phyloP scores from a whole-genome alignment of 2,797 vertebrate species.

The Gambelia wislizenii region DNA sequence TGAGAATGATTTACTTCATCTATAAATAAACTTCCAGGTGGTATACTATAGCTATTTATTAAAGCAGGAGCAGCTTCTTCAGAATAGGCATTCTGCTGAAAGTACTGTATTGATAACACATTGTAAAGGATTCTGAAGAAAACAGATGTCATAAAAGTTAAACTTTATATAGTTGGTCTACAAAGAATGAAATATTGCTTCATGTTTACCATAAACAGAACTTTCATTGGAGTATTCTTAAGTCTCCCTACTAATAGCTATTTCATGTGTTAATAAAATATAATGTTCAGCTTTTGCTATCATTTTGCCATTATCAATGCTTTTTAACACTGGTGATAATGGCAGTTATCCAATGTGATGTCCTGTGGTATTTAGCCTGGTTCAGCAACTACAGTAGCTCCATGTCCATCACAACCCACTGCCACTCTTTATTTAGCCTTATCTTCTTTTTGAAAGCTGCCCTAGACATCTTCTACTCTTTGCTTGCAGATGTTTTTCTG shows the following conservation, averaged over 20 bases:
- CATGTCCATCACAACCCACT: too few species aligned
- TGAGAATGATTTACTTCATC: conserved; percentile 39
- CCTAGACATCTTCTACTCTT: too few species aligned
- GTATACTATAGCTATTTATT: conserved; percentile 14
- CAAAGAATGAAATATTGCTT: neutral
- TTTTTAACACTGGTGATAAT: neutral
- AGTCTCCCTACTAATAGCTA: neutral
- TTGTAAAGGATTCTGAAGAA: neutral
- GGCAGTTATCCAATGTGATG: neutral
- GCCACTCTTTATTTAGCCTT: too few species aligned
- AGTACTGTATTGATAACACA: neutral
- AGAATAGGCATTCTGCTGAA: conserved; percentile 13
- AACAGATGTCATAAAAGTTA: neutral
- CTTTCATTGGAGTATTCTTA: neutral
- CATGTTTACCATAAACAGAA: neutral
- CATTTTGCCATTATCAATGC: neutral
- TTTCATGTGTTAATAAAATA: neutral
- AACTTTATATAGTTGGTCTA: neutral
- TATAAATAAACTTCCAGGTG: conserved; percentile 36
- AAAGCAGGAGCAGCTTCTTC: conserved; percentile 35
- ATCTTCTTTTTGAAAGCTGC: too few species aligned
- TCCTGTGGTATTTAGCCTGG: too few species aligned
- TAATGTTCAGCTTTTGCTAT: neutral
- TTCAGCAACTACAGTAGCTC: too few species aligned
- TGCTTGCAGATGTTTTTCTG: too few species aligned